phyloP scores from a whole-genome alignment of 2,113 vertebrate genomes.

The Merops nubicus region DNA sequence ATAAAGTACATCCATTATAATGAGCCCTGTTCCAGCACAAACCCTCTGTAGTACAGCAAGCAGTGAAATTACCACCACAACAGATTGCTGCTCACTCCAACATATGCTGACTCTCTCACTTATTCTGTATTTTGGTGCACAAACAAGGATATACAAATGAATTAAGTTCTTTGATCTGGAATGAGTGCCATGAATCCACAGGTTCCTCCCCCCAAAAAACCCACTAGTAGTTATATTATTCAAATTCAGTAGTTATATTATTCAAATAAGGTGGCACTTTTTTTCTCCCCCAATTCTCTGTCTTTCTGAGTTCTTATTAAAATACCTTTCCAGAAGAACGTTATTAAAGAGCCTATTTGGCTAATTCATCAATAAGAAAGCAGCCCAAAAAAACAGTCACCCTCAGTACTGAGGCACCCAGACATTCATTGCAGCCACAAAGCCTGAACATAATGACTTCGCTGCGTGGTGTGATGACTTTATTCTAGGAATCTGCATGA shows the following conservation, averaged over 20 bases:
- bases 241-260: neutral
- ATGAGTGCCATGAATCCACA: neutral
- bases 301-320: neutral
- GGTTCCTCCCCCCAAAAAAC: neutral
- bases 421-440: neutral
- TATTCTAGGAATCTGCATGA: neutral
- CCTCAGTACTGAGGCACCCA: neutral
- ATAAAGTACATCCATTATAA: constrained; percentile 50
- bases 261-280: neutral
- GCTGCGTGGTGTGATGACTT: neutral
- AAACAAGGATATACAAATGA: constrained; percentile 36
- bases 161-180: constrained; percentile 8
- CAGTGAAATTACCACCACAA: constrained; percentile 34
- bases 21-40: constrained; percentile 40
- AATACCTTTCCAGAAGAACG: neutral
- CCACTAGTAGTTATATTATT: neutral
- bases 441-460: neutral
- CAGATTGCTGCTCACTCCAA: constrained; percentile 57
- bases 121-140: neutral
- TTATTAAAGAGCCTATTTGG: neutral
- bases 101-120: constrained; percentile 61
- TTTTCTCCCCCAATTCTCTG: neutral
- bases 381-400: neutral
- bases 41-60: constrained; percentile 15
- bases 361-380: neutral